Percentiles rank a stretch among this genome's conserved stretches.
Evolutionary conservation across 2,113 vertebrate species (phyloP).

Genomic region (Dicrurus megarhynchus): DNA sequence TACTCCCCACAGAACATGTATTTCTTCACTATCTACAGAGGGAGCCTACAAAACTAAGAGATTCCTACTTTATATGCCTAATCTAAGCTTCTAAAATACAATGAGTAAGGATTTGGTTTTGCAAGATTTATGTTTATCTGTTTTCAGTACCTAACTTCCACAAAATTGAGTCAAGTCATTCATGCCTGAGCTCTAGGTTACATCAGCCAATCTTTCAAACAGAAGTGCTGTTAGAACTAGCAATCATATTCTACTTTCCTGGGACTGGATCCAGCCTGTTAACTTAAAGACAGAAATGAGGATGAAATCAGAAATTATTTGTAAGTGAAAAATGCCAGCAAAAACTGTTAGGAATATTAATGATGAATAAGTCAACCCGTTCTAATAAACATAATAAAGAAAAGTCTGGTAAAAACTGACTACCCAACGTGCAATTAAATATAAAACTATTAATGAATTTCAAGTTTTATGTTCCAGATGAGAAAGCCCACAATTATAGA

Average conservation of each 20-base stretch:
- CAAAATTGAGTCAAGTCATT: neutral
- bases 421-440: conserved; percentile 2
- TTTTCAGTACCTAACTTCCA: neutral
- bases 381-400: neutral
- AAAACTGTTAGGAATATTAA: neutral
- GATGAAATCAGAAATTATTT: neutral
- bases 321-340: neutral
- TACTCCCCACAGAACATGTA: neutral
- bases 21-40: neutral
- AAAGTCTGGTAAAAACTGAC: neutral
- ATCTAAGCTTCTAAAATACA: neutral
- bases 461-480: neutral
- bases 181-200: neutral
- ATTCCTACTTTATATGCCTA: neutral
- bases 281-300: neutral
- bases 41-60: neutral
- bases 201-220: neutral
- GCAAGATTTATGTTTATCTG: conserved; percentile 4
- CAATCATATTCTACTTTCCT: neutral
- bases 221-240: neutral
- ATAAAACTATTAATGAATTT: neutral
- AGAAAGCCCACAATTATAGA: neutral
- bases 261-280: neutral
- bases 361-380: neutral
- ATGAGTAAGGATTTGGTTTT: neutral